A percentile compares a stretch with the other conserved stretches of the same genome.
Conservation (phyloP, 2,888 invertebrate genomes). For the Nymphalis urticae region DNA sequence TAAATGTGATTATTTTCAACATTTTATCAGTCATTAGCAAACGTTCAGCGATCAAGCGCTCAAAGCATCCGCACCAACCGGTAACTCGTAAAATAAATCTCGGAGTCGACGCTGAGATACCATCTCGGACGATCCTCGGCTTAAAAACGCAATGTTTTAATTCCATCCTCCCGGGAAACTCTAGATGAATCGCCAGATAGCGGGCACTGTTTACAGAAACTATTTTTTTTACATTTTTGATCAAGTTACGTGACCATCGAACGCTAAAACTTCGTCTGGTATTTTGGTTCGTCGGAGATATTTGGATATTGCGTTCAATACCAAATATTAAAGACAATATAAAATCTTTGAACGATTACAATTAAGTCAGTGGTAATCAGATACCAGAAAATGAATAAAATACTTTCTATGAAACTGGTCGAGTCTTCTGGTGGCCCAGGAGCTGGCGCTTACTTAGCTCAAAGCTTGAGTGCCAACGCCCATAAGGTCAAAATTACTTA, state of each 20-base stretch:
- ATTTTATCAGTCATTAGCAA: constrained; percentile 26
- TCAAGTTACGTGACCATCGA: constrained; percentile 54
- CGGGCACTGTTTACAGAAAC: constrained; percentile 9
- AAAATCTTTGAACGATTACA: too few relatives aligned
- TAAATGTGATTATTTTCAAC: neutral
- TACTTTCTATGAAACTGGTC: too few relatives aligned
- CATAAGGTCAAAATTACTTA: too few relatives aligned
- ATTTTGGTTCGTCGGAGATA: neutral
- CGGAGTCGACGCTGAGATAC: constrained; percentile 33
- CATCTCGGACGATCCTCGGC: constrained; percentile 33
- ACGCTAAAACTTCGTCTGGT: neutral
- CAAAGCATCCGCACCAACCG: constrained; percentile 27
- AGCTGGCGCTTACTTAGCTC: too few relatives aligned
- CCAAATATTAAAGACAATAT: too few relatives aligned
- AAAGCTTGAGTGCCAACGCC: too few relatives aligned
- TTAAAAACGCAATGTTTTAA: constrained; percentile 70
- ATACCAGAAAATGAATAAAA: too few relatives aligned
- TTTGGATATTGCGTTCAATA: too few relatives aligned
- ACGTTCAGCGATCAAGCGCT: constrained; percentile 7
- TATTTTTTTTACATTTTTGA: constrained; percentile 45
- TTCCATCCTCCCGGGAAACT: constrained; percentile 62
- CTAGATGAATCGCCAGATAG: constrained; percentile 52
- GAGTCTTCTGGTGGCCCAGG: too few relatives aligned
- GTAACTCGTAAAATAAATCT: constrained; percentile 43
- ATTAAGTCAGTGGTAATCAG: too few relatives aligned